A percentile compares a stretch with the other conserved stretches of the same genome.
phyloP scores from a whole-genome alignment of 2,888 invertebrate genomes.

The Drosophila tanythrix region DNA sequence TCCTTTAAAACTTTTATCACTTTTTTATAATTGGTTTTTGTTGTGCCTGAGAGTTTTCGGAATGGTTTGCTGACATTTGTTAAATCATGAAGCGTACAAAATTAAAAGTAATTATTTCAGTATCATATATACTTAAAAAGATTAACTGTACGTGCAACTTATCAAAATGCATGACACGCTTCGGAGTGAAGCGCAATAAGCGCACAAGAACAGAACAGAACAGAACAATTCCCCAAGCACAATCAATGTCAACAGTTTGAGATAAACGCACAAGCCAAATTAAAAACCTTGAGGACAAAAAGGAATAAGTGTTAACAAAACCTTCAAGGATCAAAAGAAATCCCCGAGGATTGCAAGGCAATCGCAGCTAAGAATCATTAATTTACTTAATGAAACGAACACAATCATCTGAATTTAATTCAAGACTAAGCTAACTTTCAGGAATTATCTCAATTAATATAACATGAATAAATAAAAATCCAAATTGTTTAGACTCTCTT shows the following conservation, averaged over 20 bases:
- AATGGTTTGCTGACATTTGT: neutral
- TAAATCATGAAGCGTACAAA: slow-evolving; percentile 4
- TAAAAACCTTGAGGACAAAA: slow-evolving; percentile 18
- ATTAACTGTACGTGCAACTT: slow-evolving; percentile 3
- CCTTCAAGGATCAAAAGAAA: slow-evolving; percentile 18
- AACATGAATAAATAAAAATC: neutral
- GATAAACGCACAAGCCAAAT: slow-evolving; percentile 13
- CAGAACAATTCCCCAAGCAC: slow-evolving; percentile 2
- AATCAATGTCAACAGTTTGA: slow-evolving; percentile 14
- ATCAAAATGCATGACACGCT: slow-evolving; percentile 7
- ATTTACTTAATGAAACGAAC: neutral
- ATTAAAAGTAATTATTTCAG: neutral
- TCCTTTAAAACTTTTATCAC: slow-evolving; percentile 2
- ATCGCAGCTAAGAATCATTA: neutral
- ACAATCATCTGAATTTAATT: neutral
- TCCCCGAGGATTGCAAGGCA: slow-evolving; percentile 5
- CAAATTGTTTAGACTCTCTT: neutral
- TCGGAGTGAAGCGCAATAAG: slow-evolving; percentile 22
- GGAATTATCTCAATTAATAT: neutral
- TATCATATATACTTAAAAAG: neutral
- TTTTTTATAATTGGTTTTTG: neutral
- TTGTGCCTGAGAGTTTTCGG: neutral
- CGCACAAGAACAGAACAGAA: slow-evolving; percentile 5
- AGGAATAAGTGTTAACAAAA: slow-evolving; percentile 9
- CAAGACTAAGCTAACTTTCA: neutral